Base-by-base conservation (phyloP, 2,113 vertebrate species). In the Ophiodon elongatus region DNA sequence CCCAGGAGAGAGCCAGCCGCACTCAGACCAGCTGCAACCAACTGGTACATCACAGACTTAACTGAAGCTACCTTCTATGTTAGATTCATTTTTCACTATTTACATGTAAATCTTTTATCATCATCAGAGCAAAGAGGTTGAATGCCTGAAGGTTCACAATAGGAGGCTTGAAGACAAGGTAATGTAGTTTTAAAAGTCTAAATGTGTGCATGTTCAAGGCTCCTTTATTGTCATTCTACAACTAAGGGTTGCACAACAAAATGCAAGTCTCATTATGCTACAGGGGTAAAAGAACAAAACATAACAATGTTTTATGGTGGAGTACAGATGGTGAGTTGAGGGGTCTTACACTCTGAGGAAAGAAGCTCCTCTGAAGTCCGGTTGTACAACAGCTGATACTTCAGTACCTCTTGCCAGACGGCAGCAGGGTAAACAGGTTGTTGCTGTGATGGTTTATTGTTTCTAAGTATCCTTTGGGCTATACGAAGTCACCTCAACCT, bases 121-220 rank as follows among this genome's bases (percentile, higher is more conserved):
- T 62, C 75, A 83, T 73, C 57, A 96, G 95, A 92, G 70, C 72
- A 94, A 89, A 77, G 95, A 95, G 69, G 85, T 89, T 25, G 93
- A 94, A 85, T 88, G 77, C 60, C 80, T 95, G 75, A 95, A 94
- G 83, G 83, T 81, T 89, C 90, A 92, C 43, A 88, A 93, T 19
- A 91, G 84, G 80, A 85, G 88, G 73, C 89, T 93, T 23, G 94
- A 96, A 78, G 95, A 96, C 52, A 92, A 91, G 94, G 95, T 96
- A 87, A 81, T 76, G 8, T 17, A 41, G 0, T 37, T 6, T 80
- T 67, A 10, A 67, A 60, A 64, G 17, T 67, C 10, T 3, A 72
- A 21, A 76, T 66, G 4, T 37, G 23, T 6, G 4, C 0, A 4
- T 14, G 59, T 41, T 21, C 3, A 33, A 62, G 17, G 29, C 8